Evolutionary conservation across 2,797 vertebrate species (phyloP).

Genomic region (Phataginus tricuspis): DNA sequence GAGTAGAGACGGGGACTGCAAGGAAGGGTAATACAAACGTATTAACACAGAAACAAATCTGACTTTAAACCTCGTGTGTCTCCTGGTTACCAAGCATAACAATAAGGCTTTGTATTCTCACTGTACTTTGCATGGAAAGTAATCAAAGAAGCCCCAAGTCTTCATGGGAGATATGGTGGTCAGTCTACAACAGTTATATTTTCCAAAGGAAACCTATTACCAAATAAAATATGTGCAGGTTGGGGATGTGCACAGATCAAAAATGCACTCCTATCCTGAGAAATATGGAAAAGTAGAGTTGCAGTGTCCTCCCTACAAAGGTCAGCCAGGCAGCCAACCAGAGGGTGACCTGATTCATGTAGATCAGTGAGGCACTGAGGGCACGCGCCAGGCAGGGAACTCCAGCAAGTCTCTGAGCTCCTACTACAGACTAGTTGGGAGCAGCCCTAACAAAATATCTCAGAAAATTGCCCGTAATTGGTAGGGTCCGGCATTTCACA

Average conservation of each 20-base stretch:
- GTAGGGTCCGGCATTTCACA: not conserved
- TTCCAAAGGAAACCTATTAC: conserved; percentile 35
- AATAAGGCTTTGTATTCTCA: conserved; percentile 78
- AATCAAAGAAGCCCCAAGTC: conserved; percentile 56
- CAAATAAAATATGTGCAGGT: not conserved
- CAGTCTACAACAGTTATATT: not conserved
- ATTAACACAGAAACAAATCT: conserved; percentile 84
- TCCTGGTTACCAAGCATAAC: conserved; percentile 81
- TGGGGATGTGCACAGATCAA: not conserved
- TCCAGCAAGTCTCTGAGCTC: not conserved
- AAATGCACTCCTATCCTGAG: not conserved
- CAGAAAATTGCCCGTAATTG: not conserved
- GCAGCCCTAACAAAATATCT: not conserved
- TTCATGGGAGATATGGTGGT: not conserved
- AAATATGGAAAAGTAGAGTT: not conserved
- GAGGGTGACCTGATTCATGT: not conserved
- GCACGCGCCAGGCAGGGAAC: not conserved
- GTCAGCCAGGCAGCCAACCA: not conserved
- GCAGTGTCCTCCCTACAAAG: not conserved
- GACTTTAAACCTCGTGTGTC: conserved; percentile 75
- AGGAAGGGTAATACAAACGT: conserved; percentile 86
- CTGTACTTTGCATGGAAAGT: conserved; percentile 58
- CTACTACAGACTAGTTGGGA: not conserved
- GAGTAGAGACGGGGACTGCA: conserved; percentile 80
- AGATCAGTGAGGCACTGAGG: not conserved